phyloP scores from a whole-genome alignment of 2,113 vertebrate genomes.

The Ailuropoda melanoleuca region DNA sequence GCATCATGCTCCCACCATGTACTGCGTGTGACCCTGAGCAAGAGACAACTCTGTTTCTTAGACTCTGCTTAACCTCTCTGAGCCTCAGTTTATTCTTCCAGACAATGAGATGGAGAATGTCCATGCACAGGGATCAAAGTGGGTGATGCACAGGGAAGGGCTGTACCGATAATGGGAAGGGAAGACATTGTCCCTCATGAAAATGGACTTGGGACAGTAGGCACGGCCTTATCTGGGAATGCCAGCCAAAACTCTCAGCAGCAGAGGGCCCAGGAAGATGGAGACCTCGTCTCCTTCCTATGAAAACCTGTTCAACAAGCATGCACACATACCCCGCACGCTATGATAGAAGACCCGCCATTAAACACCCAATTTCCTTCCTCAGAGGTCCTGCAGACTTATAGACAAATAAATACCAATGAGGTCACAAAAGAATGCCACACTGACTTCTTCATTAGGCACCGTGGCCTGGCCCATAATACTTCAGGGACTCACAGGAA shows the following conservation, averaged over 20 bases:
- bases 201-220: not conserved
- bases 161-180: not conserved
- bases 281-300: not conserved
- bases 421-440: not conserved
- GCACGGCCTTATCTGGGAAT: not conserved
- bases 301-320: not conserved
- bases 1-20: not conserved
- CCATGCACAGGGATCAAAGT: not conserved
- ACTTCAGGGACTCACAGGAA: not conserved
- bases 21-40: not conserved
- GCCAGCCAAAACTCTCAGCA: not conserved
- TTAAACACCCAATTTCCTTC: not conserved
- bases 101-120: not conserved
- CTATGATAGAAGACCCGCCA: fast-evolving
- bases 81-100: not conserved
- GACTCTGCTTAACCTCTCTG: not conserved
- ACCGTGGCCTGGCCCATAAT: too few relatives aligned
- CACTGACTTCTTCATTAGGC: not conserved
- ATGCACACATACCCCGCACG: fast-evolving
- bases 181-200: not conserved
- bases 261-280: not conserved
- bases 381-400: not conserved
- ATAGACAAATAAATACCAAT: not conserved
- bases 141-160: not conserved
- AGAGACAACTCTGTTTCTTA: not conserved